Conservation (phyloP, 2,113 vertebrate species). For the Petrocephalus zakoni region DNA sequence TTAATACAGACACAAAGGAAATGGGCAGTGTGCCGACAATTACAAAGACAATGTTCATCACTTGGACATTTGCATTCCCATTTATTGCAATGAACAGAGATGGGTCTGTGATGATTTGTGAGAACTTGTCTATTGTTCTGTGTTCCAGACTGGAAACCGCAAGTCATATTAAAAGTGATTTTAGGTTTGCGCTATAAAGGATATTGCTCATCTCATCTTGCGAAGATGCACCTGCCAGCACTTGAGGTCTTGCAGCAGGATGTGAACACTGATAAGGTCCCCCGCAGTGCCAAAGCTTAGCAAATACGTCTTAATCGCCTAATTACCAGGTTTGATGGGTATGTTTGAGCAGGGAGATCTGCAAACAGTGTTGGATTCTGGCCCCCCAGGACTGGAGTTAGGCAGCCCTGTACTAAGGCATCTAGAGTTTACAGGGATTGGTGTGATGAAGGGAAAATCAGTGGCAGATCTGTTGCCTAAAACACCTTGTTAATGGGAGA, state of each 20-base stretch:
- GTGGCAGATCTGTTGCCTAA: background rate
- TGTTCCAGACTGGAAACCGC: background rate
- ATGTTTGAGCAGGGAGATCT: no score
- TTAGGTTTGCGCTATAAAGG: background rate
- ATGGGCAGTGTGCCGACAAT: background rate
- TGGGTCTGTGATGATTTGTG: background rate
- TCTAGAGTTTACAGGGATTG: background rate
- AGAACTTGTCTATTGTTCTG: background rate
- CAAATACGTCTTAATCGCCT: no score
- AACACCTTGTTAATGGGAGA: background rate
- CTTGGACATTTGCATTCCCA: background rate
- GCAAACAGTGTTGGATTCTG: no score
- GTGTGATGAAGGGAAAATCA: background rate
- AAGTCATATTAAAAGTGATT: background rate
- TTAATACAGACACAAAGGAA: background rate
- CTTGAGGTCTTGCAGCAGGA: background rate
- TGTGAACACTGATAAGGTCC: background rate
- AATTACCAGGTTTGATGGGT: no score
- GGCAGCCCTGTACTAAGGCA: background rate
- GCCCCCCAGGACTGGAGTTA: no score
- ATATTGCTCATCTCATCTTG: background rate
- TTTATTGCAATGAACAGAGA: background rate
- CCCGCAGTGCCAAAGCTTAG: background rate
- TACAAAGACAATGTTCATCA: background rate
- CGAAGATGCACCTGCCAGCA: background rate